Evolutionary conservation across 1,140 invertebrate genomes (phyloP).

Genomic region (Aphelinus atriplicis): DNA sequence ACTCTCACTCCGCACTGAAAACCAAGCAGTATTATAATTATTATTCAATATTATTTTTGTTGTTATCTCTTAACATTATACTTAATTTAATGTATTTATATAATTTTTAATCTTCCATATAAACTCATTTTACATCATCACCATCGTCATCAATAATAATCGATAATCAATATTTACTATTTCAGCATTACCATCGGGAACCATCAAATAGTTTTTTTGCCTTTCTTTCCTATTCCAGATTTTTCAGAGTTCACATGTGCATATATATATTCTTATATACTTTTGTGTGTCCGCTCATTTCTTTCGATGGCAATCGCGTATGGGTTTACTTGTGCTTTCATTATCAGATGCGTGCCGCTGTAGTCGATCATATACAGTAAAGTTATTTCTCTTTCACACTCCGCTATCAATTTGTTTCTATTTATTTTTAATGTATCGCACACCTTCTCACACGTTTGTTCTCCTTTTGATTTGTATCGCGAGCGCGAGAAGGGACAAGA

Average conservation of each 20-base stretch:
- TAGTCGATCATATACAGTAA: slow-evolving; percentile 5
- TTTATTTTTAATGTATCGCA: too few species aligned
- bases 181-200: slow-evolving; percentile 18
- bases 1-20: slow-evolving; percentile 56
- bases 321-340: slow-evolving; percentile 17
- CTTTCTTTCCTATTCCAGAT: slow-evolving; percentile 2
- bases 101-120: slow-evolving; percentile 54
- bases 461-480: slow-evolving; percentile 30
- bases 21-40: slow-evolving; percentile 65
- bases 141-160: slow-evolving; percentile 10
- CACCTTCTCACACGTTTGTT: too few species aligned
- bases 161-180: slow-evolving; percentile 13
- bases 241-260: not conserved
- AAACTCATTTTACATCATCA: slow-evolving; percentile 52
- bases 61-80: slow-evolving; percentile 63
- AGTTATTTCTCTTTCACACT: slow-evolving; percentile 4
- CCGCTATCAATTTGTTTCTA: too few species aligned
- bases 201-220: slow-evolving; percentile 6
- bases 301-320: not conserved
- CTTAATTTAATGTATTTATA: slow-evolving; percentile 57
- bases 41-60: slow-evolving; percentile 60
- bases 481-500: slow-evolving; percentile 29
- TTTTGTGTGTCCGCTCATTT: not conserved
- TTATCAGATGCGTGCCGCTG: not conserved
- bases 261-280: not conserved